Conservation (phyloP, 2,113 vertebrate species). For the Arenaria interpres region DNA sequence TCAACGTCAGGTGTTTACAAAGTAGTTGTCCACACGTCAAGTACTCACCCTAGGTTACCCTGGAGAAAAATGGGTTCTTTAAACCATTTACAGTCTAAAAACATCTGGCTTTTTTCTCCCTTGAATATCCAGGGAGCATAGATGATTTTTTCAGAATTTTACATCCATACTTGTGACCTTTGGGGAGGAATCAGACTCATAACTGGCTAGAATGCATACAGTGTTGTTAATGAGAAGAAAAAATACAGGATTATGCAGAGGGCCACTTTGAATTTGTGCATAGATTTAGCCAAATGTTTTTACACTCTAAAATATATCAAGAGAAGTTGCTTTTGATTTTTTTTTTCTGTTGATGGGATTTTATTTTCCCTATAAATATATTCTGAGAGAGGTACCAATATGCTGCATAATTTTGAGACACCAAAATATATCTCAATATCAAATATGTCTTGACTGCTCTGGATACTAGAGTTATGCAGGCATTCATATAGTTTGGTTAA, state of each 20-base stretch:
- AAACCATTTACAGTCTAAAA: background rate
- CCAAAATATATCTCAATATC: background rate
- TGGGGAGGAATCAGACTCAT: background rate
- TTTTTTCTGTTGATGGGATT: background rate
- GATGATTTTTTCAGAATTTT: background rate
- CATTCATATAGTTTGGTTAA: background rate
- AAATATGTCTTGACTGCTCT: background rate
- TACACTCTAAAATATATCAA: background rate
- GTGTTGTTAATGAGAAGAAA: background rate
- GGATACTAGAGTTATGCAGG: background rate
- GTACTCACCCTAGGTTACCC: background rate
- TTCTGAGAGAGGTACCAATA: background rate
- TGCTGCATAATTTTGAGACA: background rate
- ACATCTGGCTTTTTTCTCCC: fast-evolving
- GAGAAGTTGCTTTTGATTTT: background rate
- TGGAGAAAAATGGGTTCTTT: background rate
- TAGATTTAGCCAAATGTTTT: background rate
- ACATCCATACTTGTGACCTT: background rate
- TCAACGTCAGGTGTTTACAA: background rate
- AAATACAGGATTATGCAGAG: background rate
- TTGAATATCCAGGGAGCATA: background rate
- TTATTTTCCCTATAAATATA: background rate
- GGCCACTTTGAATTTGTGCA: background rate
- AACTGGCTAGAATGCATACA: background rate
- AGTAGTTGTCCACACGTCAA: background rate